A percentile compares a stretch with the other conserved stretches of the same genome.
Conservation (phyloP, 2,797 vertebrate genomes). For the Onychomys leucogaster region DNA sequence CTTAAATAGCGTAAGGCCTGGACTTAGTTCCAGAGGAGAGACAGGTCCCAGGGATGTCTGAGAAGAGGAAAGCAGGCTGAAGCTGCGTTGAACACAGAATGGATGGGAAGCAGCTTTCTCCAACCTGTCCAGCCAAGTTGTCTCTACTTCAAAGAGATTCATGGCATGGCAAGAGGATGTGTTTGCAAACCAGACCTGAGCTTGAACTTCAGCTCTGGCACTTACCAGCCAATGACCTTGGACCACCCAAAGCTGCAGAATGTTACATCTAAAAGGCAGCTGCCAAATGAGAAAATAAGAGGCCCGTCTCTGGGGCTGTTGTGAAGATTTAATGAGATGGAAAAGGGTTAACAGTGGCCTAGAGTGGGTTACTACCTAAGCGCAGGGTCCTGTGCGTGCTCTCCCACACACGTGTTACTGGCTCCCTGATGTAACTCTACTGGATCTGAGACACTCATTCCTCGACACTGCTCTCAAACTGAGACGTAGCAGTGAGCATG, state of each 20-base stretch:
- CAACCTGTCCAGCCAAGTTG: neutral
- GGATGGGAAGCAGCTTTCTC: neutral
- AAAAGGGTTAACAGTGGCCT: neutral
- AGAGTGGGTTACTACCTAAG: neutral
- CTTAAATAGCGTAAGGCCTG: neutral
- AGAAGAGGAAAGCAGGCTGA: neutral
- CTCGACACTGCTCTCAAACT: neutral
- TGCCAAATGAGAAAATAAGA: neutral
- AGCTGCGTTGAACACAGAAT: neutral
- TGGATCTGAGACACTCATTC: neutral
- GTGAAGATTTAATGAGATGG: constrained; percentile 28
- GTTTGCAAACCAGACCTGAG: neutral
- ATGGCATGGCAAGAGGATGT: neutral
- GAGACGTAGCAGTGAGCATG: neutral
- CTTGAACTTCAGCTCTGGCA: neutral
- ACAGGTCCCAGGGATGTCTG: neutral
- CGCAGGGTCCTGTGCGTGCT: neutral
- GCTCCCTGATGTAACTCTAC: neutral
- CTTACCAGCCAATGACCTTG: neutral
- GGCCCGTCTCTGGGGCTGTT: neutral
- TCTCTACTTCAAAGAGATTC: neutral
- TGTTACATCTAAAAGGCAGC: neutral
- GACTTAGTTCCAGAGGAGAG: neutral
- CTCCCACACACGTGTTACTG: neutral
- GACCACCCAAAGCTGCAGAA: neutral